Percentiles rank a stretch among this genome's conserved stretches.
Conservation (phyloP, 2,888 invertebrate species). For the Conops quadrifasciatus region DNA sequence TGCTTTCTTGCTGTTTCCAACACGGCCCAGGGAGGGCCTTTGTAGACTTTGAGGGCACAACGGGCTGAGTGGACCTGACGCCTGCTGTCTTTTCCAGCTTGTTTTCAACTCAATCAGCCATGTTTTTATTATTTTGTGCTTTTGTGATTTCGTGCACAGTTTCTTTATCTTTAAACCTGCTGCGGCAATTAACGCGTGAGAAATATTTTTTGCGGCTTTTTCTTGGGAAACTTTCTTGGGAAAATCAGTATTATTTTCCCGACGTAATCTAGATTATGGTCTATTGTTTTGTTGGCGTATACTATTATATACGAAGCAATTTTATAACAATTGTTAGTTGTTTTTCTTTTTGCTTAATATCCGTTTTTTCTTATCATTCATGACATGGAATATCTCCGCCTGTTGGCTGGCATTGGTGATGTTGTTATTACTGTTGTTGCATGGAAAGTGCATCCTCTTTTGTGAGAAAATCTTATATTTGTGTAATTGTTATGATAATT, state of each 20-base stretch:
- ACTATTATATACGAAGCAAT: neutral
- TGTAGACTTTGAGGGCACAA: too few species aligned
- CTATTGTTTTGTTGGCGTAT: slow-evolving; percentile 5
- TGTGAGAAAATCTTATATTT: slow-evolving; percentile 23
- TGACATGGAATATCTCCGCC: slow-evolving; percentile 22
- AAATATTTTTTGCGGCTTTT: neutral
- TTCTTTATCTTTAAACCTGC: neutral
- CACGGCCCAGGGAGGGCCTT: too few species aligned
- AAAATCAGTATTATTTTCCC: slow-evolving; percentile 33
- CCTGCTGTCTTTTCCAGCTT: neutral
- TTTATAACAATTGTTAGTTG: neutral
- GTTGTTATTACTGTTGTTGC: slow-evolving; percentile 10
- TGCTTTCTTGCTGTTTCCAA: too few species aligned
- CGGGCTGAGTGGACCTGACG: too few species aligned
- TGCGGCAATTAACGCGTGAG: slow-evolving; percentile 29
- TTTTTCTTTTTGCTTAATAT: neutral
- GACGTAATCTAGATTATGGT: slow-evolving; percentile 43
- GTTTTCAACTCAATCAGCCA: neutral
- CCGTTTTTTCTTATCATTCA: slow-evolving; percentile 5
- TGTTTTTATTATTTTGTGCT: neutral
- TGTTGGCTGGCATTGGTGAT: neutral
- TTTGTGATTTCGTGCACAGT: neutral
- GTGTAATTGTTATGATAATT: slow-evolving; percentile 14
- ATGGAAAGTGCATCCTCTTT: slow-evolving; percentile 19
- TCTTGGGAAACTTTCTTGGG: too few species aligned